These are phyloP conservation scores for Ormyrus pomaceus DNA, from an alignment of 2,888 invertebrate genomes.

Conservation along the genomic window DNA sequence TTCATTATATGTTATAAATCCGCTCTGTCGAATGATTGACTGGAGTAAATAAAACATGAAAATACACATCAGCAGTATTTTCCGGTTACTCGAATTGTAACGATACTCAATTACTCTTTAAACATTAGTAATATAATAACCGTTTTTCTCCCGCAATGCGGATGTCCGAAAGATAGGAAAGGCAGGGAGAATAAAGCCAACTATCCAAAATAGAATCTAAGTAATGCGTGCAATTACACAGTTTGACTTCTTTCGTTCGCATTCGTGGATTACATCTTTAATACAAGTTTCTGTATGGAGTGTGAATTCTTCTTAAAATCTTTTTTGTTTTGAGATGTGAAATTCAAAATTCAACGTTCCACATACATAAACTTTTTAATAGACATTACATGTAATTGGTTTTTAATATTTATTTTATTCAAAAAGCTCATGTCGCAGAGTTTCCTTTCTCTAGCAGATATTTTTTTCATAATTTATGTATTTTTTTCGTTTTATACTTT, in stretches of 20 bases:
- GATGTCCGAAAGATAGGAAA: conserved; percentile 30
- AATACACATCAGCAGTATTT: neutral
- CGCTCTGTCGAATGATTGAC: neutral
- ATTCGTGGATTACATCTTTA: neutral
- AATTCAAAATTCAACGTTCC: no score
- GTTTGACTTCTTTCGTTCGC: neutral
- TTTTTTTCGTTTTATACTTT: neutral
- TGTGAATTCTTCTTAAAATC: no score
- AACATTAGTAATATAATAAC: conserved; percentile 21
- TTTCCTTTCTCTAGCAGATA: neutral
- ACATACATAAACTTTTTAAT: no score
- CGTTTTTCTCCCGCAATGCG: neutral
- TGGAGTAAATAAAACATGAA: neutral
- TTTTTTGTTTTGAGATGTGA: no score
- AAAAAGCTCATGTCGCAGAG: conserved; percentile 33
- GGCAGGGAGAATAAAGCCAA: conserved; percentile 38
- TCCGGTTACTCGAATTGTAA: neutral
- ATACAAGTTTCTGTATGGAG: no score
- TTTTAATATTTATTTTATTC: conserved; percentile 18
- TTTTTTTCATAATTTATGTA: neutral
- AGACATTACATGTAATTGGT: neutral
- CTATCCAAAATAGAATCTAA: conserved; percentile 48
- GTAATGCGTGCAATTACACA: conserved; percentile 28
- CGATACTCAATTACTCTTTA: neutral
- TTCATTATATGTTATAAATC: neutral